phyloP scores from a whole-genome alignment of 53 echinoderm and acorn worm species.

The Mesocentrotus franciscanus region DNA sequence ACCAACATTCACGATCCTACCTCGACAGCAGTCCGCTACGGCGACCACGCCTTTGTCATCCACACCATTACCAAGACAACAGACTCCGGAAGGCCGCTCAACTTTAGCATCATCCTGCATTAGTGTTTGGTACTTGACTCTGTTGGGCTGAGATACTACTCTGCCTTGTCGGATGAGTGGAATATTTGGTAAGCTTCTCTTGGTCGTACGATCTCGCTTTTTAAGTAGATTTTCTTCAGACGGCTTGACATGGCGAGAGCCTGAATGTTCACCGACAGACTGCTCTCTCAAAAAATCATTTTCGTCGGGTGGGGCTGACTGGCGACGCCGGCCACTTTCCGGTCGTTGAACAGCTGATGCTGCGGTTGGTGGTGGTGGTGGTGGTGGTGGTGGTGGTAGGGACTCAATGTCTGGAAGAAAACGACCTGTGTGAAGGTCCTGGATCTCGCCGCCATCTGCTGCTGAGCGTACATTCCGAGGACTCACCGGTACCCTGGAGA shows the following conservation, averaged over 20 bases:
- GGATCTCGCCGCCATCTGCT: slow-evolving; percentile 34
- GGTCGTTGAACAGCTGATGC: background rate
- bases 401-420: slow-evolving; percentile 11
- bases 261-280: background rate
- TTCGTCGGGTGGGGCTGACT: background rate
- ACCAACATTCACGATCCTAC: background rate
- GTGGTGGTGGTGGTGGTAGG: background rate
- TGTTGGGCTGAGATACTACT: background rate
- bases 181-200: background rate
- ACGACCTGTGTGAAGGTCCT: background rate
- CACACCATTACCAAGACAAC: background rate
- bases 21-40: slow-evolving; percentile 45
- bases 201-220: background rate
- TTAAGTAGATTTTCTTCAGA: background rate
- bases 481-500: background rate
- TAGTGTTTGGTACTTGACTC: background rate
- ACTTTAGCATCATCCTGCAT: background rate
- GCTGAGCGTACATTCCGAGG: background rate
- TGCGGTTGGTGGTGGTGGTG: background rate
- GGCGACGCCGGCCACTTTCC: background rate
- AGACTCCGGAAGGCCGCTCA: slow-evolving; percentile 33
- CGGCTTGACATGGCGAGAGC: background rate
- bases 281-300: background rate
- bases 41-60: background rate
- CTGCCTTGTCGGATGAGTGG: background rate